A percentile compares a stretch with the other conserved stretches of the same genome.
These are phyloP conservation scores for Podabrus alpinus DNA, from an alignment of 2,888 invertebrate genomes.

Conservation along the genomic window DNA sequence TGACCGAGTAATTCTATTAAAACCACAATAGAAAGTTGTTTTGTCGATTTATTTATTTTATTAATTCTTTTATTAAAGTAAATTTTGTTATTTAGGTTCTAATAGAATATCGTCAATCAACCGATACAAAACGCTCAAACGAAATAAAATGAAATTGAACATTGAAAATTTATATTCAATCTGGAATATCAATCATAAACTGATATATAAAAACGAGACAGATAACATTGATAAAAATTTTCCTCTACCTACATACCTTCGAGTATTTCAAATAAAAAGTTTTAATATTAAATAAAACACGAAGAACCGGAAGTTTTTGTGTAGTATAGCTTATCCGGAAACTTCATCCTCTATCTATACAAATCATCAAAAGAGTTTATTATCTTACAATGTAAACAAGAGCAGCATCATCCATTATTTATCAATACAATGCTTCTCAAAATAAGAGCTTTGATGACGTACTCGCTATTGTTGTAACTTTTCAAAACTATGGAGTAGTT, in stretches of 20 bases:
- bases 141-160: background rate
- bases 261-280: conserved; percentile 10
- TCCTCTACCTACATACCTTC: background rate
- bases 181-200: conserved; percentile 1
- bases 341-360: conserved; percentile 11
- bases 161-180: conserved; percentile 3
- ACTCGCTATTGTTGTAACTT: background rate
- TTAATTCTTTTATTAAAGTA: background rate
- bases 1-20: background rate
- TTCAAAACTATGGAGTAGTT: background rate
- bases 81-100: background rate
- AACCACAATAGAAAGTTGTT: background rate
- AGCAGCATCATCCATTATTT: background rate
- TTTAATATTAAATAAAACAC: conserved; percentile 12
- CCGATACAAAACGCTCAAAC: background rate
- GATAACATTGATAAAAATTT: conserved; percentile 1
- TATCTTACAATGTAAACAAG: background rate
- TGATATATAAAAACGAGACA: conserved; percentile 1
- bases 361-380: conserved; percentile 13
- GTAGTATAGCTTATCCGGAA: conserved; percentile 14
- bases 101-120: background rate
- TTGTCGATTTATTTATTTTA: background rate
- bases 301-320: conserved; percentile 8
- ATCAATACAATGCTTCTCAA: background rate
- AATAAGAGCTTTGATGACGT: background rate